Conservation (phyloP, 2,113 vertebrate genomes). For the Microtus montanus region DNA sequence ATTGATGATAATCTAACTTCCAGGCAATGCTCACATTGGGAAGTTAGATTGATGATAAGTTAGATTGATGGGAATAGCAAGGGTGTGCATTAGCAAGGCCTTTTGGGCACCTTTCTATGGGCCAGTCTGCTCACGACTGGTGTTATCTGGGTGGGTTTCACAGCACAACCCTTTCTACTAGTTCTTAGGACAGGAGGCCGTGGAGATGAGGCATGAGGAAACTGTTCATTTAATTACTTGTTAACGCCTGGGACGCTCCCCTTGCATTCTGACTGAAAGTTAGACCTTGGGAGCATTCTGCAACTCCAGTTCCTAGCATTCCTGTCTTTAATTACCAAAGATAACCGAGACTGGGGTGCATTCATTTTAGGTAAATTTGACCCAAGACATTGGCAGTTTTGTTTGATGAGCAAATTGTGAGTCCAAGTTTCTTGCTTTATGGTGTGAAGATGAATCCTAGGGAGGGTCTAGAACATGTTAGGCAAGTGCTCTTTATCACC, state of each 20-base stretch:
- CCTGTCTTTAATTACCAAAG: slow-evolving; percentile 31
- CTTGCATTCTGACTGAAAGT: background rate
- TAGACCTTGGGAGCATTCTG: background rate
- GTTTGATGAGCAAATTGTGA: background rate
- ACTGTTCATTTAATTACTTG: background rate
- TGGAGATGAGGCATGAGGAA: slow-evolving; percentile 9
- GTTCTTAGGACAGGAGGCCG: background rate
- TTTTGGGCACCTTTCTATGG: background rate
- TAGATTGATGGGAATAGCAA: background rate
- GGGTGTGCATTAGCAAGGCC: background rate
- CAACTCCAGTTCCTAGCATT: background rate
- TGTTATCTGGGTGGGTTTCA: slow-evolving; percentile 9
- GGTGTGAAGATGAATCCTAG: background rate
- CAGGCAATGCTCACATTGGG: background rate
- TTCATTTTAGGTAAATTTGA: slow-evolving; percentile 41
- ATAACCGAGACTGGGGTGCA: slow-evolving; percentile 1
- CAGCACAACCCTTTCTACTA: background rate
- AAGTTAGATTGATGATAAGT: background rate
- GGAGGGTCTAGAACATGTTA: background rate
- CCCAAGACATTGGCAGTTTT: slow-evolving; percentile 10
- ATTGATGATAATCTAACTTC: background rate
- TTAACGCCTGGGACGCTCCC: background rate
- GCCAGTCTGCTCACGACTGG: slow-evolving; percentile 45
- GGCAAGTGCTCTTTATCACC: background rate
- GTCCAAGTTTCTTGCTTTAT: background rate